These are phyloP conservation scores for Trematocara variabile DNA, from an alignment of 2,113 vertebrate genomes.

Conservation along the genomic window DNA sequence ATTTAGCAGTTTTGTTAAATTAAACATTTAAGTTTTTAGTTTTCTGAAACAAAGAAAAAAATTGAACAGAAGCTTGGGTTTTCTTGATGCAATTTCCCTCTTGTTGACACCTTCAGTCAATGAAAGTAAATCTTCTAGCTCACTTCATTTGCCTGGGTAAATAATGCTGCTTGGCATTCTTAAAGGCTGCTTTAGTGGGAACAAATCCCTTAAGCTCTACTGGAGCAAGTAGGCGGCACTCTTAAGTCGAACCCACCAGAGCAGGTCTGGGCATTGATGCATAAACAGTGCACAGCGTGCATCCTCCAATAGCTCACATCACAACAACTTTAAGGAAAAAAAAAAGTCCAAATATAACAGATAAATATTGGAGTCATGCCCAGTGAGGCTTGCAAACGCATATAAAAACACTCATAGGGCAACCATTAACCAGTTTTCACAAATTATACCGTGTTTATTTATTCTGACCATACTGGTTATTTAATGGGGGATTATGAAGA, in stretches of 20 bases:
- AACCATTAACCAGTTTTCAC: background rate
- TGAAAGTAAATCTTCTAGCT: slow-evolving; percentile 11
- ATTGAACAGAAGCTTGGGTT: background rate
- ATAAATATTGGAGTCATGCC: background rate
- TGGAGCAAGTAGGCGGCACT: slow-evolving; percentile 11
- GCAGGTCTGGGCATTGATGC: slow-evolving; percentile 5
- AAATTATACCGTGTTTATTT: background rate
- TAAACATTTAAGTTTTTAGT: background rate
- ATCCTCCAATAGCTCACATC: background rate
- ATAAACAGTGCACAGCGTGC: background rate
- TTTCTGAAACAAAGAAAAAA: background rate
- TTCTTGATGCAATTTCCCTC: background rate
- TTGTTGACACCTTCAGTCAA: background rate
- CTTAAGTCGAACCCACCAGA: background rate
- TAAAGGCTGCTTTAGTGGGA: slow-evolving; percentile 6
- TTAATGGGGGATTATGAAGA: background rate
- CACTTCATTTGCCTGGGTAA: background rate
- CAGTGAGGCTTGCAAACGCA: background rate
- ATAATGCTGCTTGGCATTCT: slow-evolving; percentile 37
- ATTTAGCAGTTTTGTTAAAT: background rate
- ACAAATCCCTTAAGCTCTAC: slow-evolving; percentile 47
- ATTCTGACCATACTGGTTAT: background rate
- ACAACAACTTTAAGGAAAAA: background rate
- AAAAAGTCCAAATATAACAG: background rate
- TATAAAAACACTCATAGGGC: background rate